phyloP scores from a whole-genome alignment of 2,113 vertebrate species.

The Lamprotornis superbus region DNA sequence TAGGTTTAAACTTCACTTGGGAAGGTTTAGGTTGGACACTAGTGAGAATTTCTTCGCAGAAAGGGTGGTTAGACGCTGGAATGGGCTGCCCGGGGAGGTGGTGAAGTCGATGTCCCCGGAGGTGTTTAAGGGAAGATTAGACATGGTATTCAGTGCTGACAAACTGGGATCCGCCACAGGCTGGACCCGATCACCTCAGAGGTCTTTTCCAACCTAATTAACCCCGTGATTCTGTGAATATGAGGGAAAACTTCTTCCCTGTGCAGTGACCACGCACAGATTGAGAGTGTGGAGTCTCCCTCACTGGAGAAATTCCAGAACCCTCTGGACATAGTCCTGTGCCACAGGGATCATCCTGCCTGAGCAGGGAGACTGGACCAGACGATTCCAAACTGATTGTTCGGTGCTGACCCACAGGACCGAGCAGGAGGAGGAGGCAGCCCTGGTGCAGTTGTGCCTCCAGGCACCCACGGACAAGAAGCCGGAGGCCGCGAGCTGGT shows the following conservation, averaged over 20 bases:
- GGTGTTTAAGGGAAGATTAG: not conserved
- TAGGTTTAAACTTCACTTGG: not conserved
- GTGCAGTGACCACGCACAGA: not conserved
- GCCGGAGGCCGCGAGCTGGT: constrained; percentile 59
- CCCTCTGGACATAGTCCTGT: not conserved
- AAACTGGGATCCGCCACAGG: not conserved
- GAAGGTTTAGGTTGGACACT: not conserved
- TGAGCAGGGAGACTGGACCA: not conserved
- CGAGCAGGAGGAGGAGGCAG: constrained; percentile 67
- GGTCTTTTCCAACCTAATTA: not conserved
- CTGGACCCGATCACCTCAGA: not conserved
- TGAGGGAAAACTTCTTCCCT: not conserved
- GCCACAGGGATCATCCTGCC: not conserved
- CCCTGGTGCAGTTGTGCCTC: constrained; percentile 67
- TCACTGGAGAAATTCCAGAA: not conserved
- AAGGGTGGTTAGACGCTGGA: not conserved
- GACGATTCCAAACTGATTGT: not conserved
- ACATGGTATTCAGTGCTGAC: not conserved
- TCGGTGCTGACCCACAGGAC: not conserved
- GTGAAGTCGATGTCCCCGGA: not conserved
- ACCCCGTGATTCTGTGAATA: not conserved
- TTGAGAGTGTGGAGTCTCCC: not conserved
- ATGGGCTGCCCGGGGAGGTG: not conserved
- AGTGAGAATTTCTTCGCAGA: not conserved
- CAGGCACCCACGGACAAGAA: constrained; percentile 72